These are phyloP conservation scores for Eulemur coronatus DNA, from an alignment of 2,797 vertebrate genomes.

Conservation along the genomic window DNA sequence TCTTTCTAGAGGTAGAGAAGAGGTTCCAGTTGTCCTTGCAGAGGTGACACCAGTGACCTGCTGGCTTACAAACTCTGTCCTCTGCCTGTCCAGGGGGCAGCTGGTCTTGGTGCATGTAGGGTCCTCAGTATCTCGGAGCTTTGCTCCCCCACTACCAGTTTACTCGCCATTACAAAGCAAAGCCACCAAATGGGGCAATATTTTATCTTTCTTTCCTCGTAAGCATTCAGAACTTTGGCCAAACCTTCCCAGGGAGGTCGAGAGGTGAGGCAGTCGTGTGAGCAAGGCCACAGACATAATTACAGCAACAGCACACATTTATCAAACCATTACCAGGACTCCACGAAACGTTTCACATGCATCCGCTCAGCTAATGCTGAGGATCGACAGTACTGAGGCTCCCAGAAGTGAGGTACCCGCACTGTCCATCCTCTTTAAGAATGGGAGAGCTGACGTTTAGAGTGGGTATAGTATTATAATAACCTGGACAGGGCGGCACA, in stretches of 20 bases:
- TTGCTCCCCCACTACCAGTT: not conserved
- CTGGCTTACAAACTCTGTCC: not conserved
- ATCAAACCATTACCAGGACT: not conserved
- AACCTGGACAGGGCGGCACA: not conserved
- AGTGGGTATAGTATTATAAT: too few relatives aligned
- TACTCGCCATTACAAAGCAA: not conserved
- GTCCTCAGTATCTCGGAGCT: not conserved
- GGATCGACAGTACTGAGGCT: not conserved
- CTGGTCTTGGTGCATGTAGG: not conserved
- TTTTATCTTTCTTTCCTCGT: not conserved
- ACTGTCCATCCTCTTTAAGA: not conserved
- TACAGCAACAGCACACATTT: not conserved
- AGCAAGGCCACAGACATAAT: not conserved
- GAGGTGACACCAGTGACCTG: not conserved
- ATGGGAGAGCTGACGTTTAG: not conserved
- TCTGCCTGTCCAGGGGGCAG: not conserved
- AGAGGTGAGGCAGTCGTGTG: not conserved
- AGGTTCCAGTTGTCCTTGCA: not conserved
- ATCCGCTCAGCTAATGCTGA: not conserved
- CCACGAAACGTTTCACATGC: too few relatives aligned
- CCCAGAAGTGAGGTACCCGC: not conserved
- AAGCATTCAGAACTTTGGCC: not conserved
- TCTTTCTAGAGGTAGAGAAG: constrained; percentile 22
- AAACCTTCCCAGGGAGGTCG: not conserved
- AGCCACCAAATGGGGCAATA: not conserved